These are phyloP conservation scores for Conus betulinus DNA, from an alignment of 1,140 invertebrate species.

Conservation along the genomic window DNA sequence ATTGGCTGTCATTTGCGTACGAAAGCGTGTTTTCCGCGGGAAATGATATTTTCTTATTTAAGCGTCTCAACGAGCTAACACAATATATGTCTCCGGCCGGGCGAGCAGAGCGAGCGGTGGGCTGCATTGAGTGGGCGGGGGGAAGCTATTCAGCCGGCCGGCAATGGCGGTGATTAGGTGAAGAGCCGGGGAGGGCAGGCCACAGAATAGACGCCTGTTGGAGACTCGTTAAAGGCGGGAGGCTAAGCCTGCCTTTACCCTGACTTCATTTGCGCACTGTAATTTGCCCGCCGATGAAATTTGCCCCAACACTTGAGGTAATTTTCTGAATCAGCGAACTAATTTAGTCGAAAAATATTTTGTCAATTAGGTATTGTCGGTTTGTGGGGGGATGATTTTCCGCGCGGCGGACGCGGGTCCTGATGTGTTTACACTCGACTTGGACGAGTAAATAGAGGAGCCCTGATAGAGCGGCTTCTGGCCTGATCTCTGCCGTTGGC, in stretches of 20 bases:
- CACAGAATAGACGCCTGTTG: constrained; percentile 31
- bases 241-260: constrained; percentile 45
- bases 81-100: constrained; percentile 33
- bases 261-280: constrained; percentile 47
- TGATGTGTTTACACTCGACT: constrained; percentile 51
- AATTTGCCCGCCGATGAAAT: constrained; percentile 48
- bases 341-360: constrained; percentile 54
- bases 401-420: constrained; percentile 27
- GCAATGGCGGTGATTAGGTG: constrained; percentile 25
- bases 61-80: constrained; percentile 41
- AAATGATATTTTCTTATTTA: constrained; percentile 42
- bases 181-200: neutral
- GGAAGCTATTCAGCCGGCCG: constrained; percentile 1
- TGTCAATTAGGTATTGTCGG: constrained; percentile 52
- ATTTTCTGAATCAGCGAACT: constrained; percentile 50
- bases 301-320: constrained; percentile 46
- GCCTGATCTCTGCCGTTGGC: constrained; percentile 40
- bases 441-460: constrained; percentile 37
- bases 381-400: constrained; percentile 46
- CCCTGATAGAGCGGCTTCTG: constrained; percentile 31
- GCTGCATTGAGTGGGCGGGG: constrained; percentile 8
- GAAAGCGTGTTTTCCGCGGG: constrained; percentile 36
- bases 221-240: constrained; percentile 39
- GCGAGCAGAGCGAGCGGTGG: neutral
- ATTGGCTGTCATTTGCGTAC: constrained; percentile 41